Conservation (phyloP, 2,797 vertebrate genomes). For the Acanthurus lineatus region DNA sequence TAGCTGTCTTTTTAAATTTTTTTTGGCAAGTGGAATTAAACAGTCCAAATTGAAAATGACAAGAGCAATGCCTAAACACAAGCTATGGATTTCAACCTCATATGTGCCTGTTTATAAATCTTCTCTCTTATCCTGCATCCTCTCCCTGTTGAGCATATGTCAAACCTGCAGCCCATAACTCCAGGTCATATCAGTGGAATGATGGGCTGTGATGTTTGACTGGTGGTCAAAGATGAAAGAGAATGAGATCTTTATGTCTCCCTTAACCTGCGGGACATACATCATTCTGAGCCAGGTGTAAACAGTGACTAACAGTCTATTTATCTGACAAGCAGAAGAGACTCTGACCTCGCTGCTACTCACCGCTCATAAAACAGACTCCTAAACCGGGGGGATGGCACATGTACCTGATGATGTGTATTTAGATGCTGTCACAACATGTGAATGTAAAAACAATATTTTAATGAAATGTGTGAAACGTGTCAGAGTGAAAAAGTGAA, state of each 20-base stretch:
- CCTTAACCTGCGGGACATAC: slow-evolving; percentile 42
- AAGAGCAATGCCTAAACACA: not conserved
- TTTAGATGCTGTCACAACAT: slow-evolving; percentile 47
- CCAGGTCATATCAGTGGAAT: slow-evolving; percentile 7
- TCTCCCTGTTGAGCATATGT: slow-evolving; percentile 24
- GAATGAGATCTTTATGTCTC: slow-evolving; percentile 59
- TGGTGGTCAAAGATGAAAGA: slow-evolving; percentile 45
- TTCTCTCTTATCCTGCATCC: slow-evolving; percentile 3
- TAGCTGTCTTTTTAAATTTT: not conserved
- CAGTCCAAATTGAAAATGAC: not conserved
- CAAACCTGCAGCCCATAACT: slow-evolving; percentile 42
- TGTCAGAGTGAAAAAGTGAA: not conserved
- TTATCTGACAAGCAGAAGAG: slow-evolving; percentile 57
- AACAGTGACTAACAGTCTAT: slow-evolving; percentile 66
- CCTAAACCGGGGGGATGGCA: slow-evolving; percentile 39
- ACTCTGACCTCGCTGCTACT: slow-evolving; percentile 52
- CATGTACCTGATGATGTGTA: slow-evolving; percentile 40
- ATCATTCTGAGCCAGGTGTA: slow-evolving; percentile 63
- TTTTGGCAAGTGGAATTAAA: not conserved
- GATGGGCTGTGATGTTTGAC: slow-evolving; percentile 45
- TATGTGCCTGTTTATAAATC: slow-evolving; percentile 16
- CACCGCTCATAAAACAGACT: slow-evolving; percentile 56
- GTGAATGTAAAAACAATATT: slow-evolving; percentile 23
- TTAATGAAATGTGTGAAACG: slow-evolving; percentile 1
- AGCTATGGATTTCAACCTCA: not conserved